Evolutionary conservation across 2,113 vertebrate species (phyloP).

Genomic region (Lampris megalopsis): DNA sequence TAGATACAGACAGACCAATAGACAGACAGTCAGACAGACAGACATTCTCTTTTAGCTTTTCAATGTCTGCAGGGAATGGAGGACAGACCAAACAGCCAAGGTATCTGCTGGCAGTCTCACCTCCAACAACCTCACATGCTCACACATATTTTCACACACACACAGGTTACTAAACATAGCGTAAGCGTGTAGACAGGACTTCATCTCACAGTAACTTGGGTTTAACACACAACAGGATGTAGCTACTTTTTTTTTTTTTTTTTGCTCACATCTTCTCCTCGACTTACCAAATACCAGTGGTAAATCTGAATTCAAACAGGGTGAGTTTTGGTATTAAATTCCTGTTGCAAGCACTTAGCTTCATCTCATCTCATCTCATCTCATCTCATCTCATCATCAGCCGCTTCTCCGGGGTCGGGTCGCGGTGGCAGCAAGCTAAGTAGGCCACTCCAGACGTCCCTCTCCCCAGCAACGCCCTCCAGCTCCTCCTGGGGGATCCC

Average conservation of each 20-base stretch:
- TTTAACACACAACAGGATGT: neutral
- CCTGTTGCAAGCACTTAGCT: neutral
- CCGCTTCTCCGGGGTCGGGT: too few relatives aligned
- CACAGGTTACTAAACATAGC: neutral
- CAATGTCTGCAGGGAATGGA: constrained; percentile 8
- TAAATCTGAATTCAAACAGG: too few relatives aligned
- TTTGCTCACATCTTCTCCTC: too few relatives aligned
- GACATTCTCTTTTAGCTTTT: constrained; percentile 26
- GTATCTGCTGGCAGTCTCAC: constrained; percentile 29
- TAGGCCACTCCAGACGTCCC: too few relatives aligned
- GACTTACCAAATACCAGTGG: neutral
- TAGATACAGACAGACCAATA: too few relatives aligned
- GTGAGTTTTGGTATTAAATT: neutral
- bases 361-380: too few relatives aligned
- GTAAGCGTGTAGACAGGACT: neutral
- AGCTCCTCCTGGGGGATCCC: too few relatives aligned
- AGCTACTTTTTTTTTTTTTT: neutral
- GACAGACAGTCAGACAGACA: constrained; percentile 16
- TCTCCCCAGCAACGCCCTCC: too few relatives aligned
- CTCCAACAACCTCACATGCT: constrained; percentile 5
- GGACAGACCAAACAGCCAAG: constrained; percentile 29
- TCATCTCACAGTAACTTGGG: neutral
- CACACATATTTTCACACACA: constrained; percentile 10
- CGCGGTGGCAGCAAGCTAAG: too few relatives aligned
- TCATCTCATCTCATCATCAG: too few relatives aligned